Evolutionary conservation across 2,888 invertebrate species (phyloP).

Genomic region (Nebria brevicollis): DNA sequence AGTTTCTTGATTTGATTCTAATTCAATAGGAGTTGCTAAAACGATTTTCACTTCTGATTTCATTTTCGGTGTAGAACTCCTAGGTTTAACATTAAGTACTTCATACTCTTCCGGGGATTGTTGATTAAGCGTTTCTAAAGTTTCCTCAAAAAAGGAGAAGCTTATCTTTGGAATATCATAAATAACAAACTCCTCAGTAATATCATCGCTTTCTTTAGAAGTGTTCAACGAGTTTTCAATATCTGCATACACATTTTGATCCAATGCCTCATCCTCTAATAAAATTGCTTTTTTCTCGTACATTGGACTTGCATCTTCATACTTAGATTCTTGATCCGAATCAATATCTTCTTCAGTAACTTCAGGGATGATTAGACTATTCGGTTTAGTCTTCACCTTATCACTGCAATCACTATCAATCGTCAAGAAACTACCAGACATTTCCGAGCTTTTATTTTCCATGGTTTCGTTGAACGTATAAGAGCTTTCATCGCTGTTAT

Average conservation of each 20-base stretch:
- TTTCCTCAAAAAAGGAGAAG: slow-evolving; percentile 60
- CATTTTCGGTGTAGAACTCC: slow-evolving; percentile 48
- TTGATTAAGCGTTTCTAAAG: slow-evolving; percentile 20
- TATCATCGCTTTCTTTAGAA: slow-evolving; percentile 37
- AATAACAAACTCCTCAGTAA: slow-evolving; percentile 52
- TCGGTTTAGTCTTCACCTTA: slow-evolving; percentile 48
- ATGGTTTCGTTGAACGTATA: slow-evolving; percentile 26
- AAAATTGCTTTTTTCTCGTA: slow-evolving; percentile 49
- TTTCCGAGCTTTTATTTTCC: slow-evolving; percentile 51
- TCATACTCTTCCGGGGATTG: slow-evolving; percentile 43
- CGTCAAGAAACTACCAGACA: slow-evolving; percentile 57
- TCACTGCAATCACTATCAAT: slow-evolving; percentile 54
- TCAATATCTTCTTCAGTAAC: slow-evolving; percentile 45
- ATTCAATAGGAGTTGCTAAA: slow-evolving; percentile 46
- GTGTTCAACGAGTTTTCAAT: slow-evolving; percentile 40
- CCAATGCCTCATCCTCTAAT: slow-evolving; percentile 48
- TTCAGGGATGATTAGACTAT: slow-evolving; percentile 46
- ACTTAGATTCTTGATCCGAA: slow-evolving; percentile 54
- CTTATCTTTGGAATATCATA: slow-evolving; percentile 62
- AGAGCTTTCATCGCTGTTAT: slow-evolving; percentile 23
- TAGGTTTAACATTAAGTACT: slow-evolving; percentile 52
- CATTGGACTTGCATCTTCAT: slow-evolving; percentile 55
- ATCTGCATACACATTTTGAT: slow-evolving; percentile 49
- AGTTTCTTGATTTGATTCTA: not conserved
- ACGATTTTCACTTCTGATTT: slow-evolving; percentile 58